Percentiles rank a stretch among this genome's conserved stretches.
Conservation (phyloP, 2,797 vertebrate species). For the Sphenodon punctatus region DNA sequence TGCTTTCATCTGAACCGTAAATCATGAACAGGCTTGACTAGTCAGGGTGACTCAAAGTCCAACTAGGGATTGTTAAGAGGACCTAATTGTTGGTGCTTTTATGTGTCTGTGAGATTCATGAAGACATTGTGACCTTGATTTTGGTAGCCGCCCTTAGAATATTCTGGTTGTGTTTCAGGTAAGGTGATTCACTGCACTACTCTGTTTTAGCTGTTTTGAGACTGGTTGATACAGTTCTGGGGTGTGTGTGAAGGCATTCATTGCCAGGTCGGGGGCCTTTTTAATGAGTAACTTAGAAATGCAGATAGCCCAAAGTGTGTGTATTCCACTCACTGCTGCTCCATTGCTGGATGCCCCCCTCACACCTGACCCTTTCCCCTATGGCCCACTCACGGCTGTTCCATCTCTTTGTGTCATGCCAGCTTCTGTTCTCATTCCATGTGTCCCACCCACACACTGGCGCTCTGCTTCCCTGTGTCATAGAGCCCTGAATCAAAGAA, state of each 20-base stretch:
- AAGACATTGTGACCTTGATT: background rate
- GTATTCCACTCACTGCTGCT: background rate
- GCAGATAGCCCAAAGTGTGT: background rate
- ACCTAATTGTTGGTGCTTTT: too few relatives aligned
- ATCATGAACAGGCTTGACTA: too few relatives aligned
- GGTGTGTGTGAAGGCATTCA: background rate
- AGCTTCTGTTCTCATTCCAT: slow-evolving; percentile 51
- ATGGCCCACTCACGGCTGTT: slow-evolving; percentile 31
- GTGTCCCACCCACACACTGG: background rate
- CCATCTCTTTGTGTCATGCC: slow-evolving; percentile 26
- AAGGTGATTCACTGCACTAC: background rate
- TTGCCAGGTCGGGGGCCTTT: background rate
- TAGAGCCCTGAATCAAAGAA: background rate
- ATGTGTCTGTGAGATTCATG: background rate
- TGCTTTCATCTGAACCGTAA: too few relatives aligned
- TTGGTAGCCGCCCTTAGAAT: background rate
- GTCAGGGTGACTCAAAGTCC: too few relatives aligned
- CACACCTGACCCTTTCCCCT: slow-evolving; percentile 24
- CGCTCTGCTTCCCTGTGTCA: background rate
- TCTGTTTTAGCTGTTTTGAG: background rate
- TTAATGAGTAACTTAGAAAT: background rate
- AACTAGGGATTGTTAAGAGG: too few relatives aligned
- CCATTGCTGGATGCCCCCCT: slow-evolving; percentile 3
- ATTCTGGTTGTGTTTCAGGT: background rate
- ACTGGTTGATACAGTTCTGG: background rate